Percentiles rank a stretch among this genome's conserved stretches.
Conservation (phyloP, 2,888 invertebrate species). For the Drosophila seclusa region DNA sequence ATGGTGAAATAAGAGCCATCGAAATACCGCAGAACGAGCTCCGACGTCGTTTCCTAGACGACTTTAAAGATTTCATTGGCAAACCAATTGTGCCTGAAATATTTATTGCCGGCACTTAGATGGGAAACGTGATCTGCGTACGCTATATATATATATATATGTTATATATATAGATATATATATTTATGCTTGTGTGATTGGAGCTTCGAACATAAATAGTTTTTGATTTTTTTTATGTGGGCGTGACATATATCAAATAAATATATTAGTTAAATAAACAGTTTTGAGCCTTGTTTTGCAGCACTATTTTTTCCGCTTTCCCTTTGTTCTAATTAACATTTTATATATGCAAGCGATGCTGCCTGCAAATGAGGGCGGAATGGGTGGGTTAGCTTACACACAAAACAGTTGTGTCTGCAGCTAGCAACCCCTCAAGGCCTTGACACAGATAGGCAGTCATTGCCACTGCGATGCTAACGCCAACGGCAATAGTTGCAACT, state of each 20-base stretch:
- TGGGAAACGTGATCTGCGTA: slow-evolving; percentile 71
- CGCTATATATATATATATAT: slow-evolving; percentile 7
- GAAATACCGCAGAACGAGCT: neutral
- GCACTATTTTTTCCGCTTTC: slow-evolving; percentile 4
- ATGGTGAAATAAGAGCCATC: neutral
- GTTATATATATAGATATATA: neutral
- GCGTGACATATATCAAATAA: slow-evolving; percentile 28
- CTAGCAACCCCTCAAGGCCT: slow-evolving; percentile 9
- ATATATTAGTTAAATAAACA: slow-evolving; percentile 23
- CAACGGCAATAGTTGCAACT: slow-evolving; percentile 46
- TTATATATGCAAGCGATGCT: slow-evolving; percentile 31
- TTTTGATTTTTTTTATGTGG: slow-evolving; percentile 25
- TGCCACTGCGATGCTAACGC: slow-evolving; percentile 36
- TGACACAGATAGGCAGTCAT: slow-evolving; percentile 58
- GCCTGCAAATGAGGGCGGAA: neutral
- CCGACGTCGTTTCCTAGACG: neutral
- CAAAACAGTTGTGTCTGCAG: slow-evolving; percentile 4
- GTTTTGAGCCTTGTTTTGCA: slow-evolving; percentile 10
- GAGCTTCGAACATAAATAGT: slow-evolving; percentile 48
- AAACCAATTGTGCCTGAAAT: slow-evolving; percentile 74
- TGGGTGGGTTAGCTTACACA: neutral
- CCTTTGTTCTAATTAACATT: slow-evolving; percentile 65
- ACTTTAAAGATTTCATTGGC: slow-evolving; percentile 2
- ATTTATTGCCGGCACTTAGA: slow-evolving; percentile 71
- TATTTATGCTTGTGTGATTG: slow-evolving; percentile 42